A percentile compares a stretch with the other conserved stretches of the same genome.
phyloP scores from a whole-genome alignment of 2,888 invertebrate genomes.

The Eremobia ochroleuca region DNA sequence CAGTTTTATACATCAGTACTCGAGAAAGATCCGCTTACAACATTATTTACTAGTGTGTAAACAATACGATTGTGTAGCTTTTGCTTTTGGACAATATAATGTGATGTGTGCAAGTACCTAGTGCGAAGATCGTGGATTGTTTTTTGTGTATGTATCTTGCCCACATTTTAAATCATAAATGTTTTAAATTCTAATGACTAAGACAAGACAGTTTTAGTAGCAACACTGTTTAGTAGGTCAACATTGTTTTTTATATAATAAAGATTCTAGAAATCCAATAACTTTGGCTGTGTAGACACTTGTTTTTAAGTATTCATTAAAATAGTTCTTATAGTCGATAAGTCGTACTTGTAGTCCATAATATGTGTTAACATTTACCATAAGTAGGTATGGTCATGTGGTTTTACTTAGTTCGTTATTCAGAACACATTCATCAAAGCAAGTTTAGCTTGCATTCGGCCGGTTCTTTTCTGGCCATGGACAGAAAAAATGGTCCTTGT shows the following conservation, averaged over 20 bases:
- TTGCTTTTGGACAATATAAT: constrained; percentile 79
- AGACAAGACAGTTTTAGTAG: not conserved
- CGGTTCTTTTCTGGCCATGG: constrained; percentile 85
- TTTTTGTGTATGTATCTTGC: constrained; percentile 9
- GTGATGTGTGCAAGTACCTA: constrained; percentile 64
- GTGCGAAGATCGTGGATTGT: constrained; percentile 57
- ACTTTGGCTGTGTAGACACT: not conserved
- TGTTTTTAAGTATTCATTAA: not conserved
- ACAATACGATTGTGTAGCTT: constrained; percentile 78
- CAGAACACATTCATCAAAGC: constrained; percentile 76
- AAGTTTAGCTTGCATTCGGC: constrained; percentile 74
- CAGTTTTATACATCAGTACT: constrained; percentile 50
- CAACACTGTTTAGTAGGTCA: constrained; percentile 30
- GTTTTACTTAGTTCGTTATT: constrained; percentile 69
- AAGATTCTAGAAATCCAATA: not conserved
- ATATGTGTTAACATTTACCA: constrained; percentile 16
- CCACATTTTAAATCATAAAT: not conserved
- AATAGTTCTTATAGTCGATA: too few species aligned
- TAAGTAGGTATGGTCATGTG: constrained; percentile 43
- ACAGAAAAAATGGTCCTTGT: constrained; percentile 79
- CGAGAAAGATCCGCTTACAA: constrained; percentile 48
- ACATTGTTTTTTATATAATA: not conserved
- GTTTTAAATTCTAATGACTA: not conserved
- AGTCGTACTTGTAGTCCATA: not conserved
- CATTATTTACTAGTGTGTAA: constrained; percentile 69